A percentile compares a stretch with the other conserved stretches of the same genome.
Conservation (phyloP, 2,888 invertebrate species). For the Scotopteryx bipunctaria region DNA sequence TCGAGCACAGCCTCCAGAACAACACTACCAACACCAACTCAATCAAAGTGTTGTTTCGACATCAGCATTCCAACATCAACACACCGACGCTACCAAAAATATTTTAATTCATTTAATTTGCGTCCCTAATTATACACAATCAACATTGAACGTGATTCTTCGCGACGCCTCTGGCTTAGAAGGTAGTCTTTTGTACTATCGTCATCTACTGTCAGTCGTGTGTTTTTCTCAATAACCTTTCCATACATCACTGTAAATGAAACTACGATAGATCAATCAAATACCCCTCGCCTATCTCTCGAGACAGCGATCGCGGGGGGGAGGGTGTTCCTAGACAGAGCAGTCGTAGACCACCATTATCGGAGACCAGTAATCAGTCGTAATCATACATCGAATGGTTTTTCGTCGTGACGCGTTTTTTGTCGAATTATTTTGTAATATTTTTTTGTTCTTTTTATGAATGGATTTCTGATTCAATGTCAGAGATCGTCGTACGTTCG, state of each 20-base stretch:
- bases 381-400: constrained; percentile 72
- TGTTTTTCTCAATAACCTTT: constrained; percentile 71
- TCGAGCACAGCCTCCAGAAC: too few relatives aligned
- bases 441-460: constrained; percentile 52
- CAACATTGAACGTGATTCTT: constrained; percentile 63
- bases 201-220: constrained; percentile 67
- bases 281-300: constrained; percentile 38
- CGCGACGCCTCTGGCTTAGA: constrained; percentile 74
- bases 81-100: constrained; percentile 61
- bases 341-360: constrained; percentile 62
- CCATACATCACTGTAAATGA: constrained; percentile 45
- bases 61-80: constrained; percentile 65
- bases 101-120: constrained; percentile 74
- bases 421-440: constrained; percentile 63
- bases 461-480: constrained; percentile 70
- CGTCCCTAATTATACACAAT: constrained; percentile 76
- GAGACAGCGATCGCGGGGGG: constrained; percentile 33
- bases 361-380: constrained; percentile 74
- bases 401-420: constrained; percentile 69
- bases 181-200: constrained; percentile 78
- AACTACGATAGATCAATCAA: constrained; percentile 38
- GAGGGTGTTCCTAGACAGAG: constrained; percentile 47
- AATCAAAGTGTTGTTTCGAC: too few relatives aligned
- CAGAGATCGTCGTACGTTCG: constrained; percentile 71
- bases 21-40: not conserved